A percentile compares a stretch with the other conserved stretches of the same genome.
Evolutionary conservation across 1,140 invertebrate genomes (phyloP).

Genomic region (Pseudachorutes palmiensis): DNA sequence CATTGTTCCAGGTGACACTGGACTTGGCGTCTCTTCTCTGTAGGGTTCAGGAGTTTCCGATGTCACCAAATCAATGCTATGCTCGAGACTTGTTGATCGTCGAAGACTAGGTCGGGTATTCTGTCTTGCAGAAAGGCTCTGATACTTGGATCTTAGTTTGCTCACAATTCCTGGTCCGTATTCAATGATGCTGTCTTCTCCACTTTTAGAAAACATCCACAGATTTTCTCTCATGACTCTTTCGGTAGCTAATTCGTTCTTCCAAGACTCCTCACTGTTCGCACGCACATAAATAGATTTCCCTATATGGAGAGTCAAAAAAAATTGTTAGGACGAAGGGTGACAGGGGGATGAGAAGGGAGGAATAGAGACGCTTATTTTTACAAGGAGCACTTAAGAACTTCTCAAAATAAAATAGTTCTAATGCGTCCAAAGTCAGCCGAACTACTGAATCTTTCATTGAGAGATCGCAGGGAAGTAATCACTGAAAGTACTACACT

Average conservation of each 20-base stretch:
- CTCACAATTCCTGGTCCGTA: constrained; percentile 88
- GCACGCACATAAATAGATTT: constrained; percentile 31
- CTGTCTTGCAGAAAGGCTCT: constrained; percentile 62
- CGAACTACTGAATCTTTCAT: not conserved
- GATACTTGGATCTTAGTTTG: constrained; percentile 70
- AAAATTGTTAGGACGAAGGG: not conserved
- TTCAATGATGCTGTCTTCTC: constrained; percentile 48
- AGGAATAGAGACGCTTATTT: not conserved
- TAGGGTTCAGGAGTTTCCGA: constrained; percentile 14
- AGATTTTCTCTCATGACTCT: constrained; percentile 21
- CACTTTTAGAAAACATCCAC: constrained; percentile 4
- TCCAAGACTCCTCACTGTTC: not conserved
- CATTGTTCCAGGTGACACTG: constrained; percentile 9
- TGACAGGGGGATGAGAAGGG: not conserved
- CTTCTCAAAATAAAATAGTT: not conserved
- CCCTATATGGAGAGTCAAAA: constrained; percentile 29
- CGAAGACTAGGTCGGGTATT: constrained; percentile 53
- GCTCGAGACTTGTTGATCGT: constrained; percentile 72
- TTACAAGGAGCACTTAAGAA: too few relatives aligned
- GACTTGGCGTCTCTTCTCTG: not conserved
- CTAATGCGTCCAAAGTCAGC: not conserved
- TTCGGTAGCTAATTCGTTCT: constrained; percentile 1
- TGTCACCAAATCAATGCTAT: constrained; percentile 55
- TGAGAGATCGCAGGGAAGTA: too few relatives aligned
- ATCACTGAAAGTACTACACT: too few relatives aligned